Percentiles rank a stretch among this genome's conserved stretches.
These are phyloP conservation scores for Fulmarus glacialis DNA, from an alignment of 2,113 vertebrate species.

Conservation along the genomic window DNA sequence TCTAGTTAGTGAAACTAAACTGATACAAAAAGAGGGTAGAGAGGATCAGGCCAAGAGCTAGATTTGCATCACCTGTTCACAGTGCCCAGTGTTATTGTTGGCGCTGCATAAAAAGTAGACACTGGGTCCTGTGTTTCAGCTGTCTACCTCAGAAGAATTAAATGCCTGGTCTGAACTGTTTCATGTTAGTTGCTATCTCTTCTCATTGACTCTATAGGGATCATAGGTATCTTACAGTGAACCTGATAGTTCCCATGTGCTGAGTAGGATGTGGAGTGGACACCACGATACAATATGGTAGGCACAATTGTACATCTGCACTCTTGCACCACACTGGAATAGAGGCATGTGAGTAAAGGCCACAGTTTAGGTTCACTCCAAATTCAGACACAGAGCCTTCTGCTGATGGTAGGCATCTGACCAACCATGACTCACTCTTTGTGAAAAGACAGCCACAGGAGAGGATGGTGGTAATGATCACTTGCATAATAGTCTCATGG, in stretches of 20 bases:
- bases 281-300: accelerated
- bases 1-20: neutral
- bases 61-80: neutral
- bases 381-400: neutral
- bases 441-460: neutral
- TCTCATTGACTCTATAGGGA: neutral
- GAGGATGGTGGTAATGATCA: neutral
- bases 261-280: neutral
- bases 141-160: neutral
- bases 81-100: neutral
- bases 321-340: neutral
- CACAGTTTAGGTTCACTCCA: neutral
- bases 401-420: slow-evolving; percentile 5
- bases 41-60: neutral
- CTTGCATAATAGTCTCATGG: neutral
- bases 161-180: neutral
- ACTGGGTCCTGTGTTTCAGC: neutral
- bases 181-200: neutral
- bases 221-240: neutral
- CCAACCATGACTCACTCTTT: neutral
- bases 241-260: neutral
- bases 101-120: neutral
- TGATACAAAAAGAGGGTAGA: neutral
- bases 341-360: neutral
- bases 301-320: neutral